These are phyloP conservation scores for Musca domestica DNA, from an alignment of 1,140 invertebrate species.

Conservation along the genomic window DNA sequence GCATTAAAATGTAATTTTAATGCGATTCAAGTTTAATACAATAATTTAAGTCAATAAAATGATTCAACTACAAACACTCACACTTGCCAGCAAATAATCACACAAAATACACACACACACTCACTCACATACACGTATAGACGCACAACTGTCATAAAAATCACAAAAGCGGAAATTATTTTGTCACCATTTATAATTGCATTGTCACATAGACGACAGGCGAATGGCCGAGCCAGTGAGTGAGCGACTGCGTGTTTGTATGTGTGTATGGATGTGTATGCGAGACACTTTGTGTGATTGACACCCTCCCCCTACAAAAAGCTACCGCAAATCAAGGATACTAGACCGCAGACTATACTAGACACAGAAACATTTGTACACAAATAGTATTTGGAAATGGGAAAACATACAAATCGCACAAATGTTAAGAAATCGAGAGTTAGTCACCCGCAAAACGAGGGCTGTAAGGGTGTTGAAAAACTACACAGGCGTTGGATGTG, in stretches of 20 bases:
- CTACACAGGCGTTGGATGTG: too few relatives aligned
- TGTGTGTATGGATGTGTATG: too few relatives aligned
- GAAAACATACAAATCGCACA: background rate
- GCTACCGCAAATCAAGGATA: too few relatives aligned
- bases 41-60: conserved; percentile 24
- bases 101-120: background rate
- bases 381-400: background rate
- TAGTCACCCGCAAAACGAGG: conserved; percentile 16
- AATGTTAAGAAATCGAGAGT: background rate
- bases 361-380: background rate
- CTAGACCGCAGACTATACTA: background rate
- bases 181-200: conserved; percentile 54
- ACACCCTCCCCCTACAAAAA: too few relatives aligned
- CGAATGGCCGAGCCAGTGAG: background rate
- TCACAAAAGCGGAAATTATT: conserved; percentile 52
- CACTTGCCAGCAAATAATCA: too few relatives aligned
- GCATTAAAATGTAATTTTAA: conserved; percentile 19
- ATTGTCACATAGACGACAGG: conserved; percentile 43
- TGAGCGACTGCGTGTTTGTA: too few relatives aligned
- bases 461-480: too few relatives aligned
- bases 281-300: too few relatives aligned
- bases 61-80: conserved; percentile 10
- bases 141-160: conserved; percentile 48
- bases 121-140: conserved; percentile 28
- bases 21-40: conserved; percentile 18